phyloP scores from a whole-genome alignment of 2,888 invertebrate genomes.

The Nipponacmea schrenckii region DNA sequence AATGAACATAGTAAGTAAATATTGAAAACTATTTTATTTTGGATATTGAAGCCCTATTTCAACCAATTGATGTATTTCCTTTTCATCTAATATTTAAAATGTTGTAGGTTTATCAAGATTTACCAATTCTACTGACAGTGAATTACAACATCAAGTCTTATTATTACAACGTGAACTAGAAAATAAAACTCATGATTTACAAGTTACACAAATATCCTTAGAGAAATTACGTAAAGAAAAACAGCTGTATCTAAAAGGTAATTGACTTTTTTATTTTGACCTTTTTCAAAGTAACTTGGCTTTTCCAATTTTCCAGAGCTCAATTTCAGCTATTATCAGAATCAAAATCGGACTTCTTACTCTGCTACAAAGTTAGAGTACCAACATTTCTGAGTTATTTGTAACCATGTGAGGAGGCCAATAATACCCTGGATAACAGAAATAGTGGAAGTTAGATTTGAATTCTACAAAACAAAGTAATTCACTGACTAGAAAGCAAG shows the following conservation, averaged over 20 bases:
- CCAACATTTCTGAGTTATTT: no score
- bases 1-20: constrained; percentile 34
- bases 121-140: constrained; percentile 34
- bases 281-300: not conserved
- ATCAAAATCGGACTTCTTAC: no score
- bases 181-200: constrained; percentile 54
- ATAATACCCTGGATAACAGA: no score
- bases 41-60: no score
- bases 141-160: constrained; percentile 46
- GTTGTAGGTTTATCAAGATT: not conserved
- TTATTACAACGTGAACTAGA: constrained; percentile 52
- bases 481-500: no score
- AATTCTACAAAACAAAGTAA: no score
- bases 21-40: not conserved
- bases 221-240: constrained; percentile 57
- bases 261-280: not conserved
- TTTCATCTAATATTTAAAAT: no score
- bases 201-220: constrained; percentile 49
- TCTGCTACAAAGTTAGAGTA: no score
- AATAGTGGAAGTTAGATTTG: no score
- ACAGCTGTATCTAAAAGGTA: constrained; percentile 27
- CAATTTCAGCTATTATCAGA: not conserved
- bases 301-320: not conserved
- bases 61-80: no score
- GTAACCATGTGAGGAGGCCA: no score